Evolutionary conservation across 2,888 invertebrate genomes (phyloP).

Genomic region (Rhingia campestris): DNA sequence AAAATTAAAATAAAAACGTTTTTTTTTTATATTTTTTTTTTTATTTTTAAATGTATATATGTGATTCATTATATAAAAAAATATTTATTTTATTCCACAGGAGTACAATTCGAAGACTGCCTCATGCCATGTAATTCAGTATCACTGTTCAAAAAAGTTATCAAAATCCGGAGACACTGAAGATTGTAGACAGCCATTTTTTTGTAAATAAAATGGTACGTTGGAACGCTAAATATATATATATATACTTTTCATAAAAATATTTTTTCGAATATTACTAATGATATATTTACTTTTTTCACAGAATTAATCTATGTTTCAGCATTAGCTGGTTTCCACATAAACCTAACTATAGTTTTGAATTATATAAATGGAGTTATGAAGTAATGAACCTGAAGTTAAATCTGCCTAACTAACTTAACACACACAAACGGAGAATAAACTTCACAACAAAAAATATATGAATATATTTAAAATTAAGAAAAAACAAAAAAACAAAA

Average conservation of each 20-base stretch:
- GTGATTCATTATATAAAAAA: background rate
- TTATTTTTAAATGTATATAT: too few species aligned
- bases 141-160: constrained; percentile 77
- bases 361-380: constrained; percentile 15
- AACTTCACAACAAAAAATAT: constrained; percentile 3
- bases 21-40: too few species aligned
- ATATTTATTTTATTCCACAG: constrained; percentile 75
- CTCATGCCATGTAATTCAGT: constrained; percentile 82
- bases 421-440: constrained; percentile 39
- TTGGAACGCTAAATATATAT: constrained; percentile 13
- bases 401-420: constrained; percentile 74
- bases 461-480: constrained; percentile 29
- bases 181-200: constrained; percentile 81
- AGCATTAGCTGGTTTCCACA: constrained; percentile 47
- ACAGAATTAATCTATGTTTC: constrained; percentile 41
- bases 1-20: too few species aligned
- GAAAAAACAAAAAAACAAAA: constrained; percentile 15
- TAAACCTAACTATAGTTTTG: constrained; percentile 20
- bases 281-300: constrained; percentile 1
- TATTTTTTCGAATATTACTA: background rate
- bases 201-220: constrained; percentile 78
- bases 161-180: constrained; percentile 78
- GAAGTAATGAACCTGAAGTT: constrained; percentile 70
- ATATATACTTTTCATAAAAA: background rate
- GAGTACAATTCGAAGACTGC: constrained; percentile 83